Conservation (phyloP, 2,113 vertebrate genomes). For the Misgurnus mizolepis region DNA sequence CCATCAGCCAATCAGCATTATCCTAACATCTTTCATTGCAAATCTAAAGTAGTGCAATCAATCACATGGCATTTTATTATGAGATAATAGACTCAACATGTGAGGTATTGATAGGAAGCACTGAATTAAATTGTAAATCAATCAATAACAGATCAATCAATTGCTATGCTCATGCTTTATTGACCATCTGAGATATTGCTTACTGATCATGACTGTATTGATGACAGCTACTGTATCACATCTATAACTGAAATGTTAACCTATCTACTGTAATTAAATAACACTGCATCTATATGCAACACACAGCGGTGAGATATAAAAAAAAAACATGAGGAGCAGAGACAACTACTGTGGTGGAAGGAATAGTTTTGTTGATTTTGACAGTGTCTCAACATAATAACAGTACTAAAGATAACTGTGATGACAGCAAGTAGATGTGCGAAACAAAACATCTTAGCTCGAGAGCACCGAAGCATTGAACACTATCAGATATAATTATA, state of each 20-base stretch:
- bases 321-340: background rate
- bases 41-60: too few relatives aligned
- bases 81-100: too few relatives aligned
- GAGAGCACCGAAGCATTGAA: slow-evolving; percentile 13
- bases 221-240: background rate
- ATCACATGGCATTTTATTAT: too few relatives aligned
- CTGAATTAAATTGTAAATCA: too few relatives aligned
- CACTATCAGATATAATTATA: slow-evolving; percentile 22
- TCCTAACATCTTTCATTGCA: too few relatives aligned
- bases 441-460: slow-evolving; percentile 9
- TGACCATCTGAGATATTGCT: background rate
- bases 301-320: background rate
- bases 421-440: slow-evolving; percentile 19
- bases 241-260: background rate
- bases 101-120: too few relatives aligned
- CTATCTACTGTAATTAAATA: background rate
- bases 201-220: background rate
- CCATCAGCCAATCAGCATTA: too few relatives aligned
- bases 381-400: slow-evolving; percentile 17
- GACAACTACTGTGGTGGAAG: slow-evolving; percentile 1
- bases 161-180: too few relatives aligned
- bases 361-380: slow-evolving; percentile 33
- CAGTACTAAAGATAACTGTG: slow-evolving; percentile 37
- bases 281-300: background rate
- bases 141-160: too few relatives aligned